A percentile compares a stretch with the other conserved stretches of the same genome.
phyloP scores from a whole-genome alignment of 53 echinoderm and acorn worm species.

The Arbacia lixula region DNA sequence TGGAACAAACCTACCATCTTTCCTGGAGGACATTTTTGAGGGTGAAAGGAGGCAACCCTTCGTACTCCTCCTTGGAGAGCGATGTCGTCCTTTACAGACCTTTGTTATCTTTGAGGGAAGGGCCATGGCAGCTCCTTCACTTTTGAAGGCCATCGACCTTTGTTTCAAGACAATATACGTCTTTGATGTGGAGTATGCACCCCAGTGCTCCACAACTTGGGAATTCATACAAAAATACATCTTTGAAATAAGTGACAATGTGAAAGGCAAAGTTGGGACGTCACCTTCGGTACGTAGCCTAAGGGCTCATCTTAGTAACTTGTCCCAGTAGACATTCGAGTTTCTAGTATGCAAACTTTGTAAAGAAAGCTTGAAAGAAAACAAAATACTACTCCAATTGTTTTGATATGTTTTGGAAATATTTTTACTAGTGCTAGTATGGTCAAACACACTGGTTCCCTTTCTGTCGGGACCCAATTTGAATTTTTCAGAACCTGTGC shows the following conservation, averaged over 20 bases:
- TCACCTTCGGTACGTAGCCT: constrained; percentile 68
- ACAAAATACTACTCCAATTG: background rate
- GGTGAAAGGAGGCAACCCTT: constrained; percentile 69
- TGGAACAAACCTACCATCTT: constrained; percentile 2
- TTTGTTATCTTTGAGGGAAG: constrained; percentile 70
- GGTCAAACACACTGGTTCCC: too few relatives aligned
- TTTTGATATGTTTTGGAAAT: background rate
- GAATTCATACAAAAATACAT: constrained; percentile 71
- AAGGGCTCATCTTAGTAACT: constrained; percentile 58
- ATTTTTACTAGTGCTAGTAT: background rate
- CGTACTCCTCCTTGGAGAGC: constrained; percentile 62
- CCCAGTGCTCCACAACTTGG: constrained; percentile 68
- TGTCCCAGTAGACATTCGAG: background rate
- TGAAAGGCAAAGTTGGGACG: constrained; percentile 52
- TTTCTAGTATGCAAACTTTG: too few relatives aligned
- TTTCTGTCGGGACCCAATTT: too few relatives aligned
- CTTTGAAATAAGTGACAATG: constrained; percentile 63
- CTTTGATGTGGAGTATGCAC: constrained; percentile 63
- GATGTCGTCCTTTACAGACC: too few relatives aligned
- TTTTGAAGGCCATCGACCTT: constrained; percentile 68
- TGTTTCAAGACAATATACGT: constrained; percentile 64
- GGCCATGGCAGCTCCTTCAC: constrained; percentile 54
- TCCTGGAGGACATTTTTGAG: constrained; percentile 2
- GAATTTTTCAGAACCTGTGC: too few relatives aligned
- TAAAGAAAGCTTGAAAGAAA: background rate